Evolutionary conservation across 2,797 vertebrate species (phyloP).

Genomic region (Enteromius fasciolatus): DNA sequence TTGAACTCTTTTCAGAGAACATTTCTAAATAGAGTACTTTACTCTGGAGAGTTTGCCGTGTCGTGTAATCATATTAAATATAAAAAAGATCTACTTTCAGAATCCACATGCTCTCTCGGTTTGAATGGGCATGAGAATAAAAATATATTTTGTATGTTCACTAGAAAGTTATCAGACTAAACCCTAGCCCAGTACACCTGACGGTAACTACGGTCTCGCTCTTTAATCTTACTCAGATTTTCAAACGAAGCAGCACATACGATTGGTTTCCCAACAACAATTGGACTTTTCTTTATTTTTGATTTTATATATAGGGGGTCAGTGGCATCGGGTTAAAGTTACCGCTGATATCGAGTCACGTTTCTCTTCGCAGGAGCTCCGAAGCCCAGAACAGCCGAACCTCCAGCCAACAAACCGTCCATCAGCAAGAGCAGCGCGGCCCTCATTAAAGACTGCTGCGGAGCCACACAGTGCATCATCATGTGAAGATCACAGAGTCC

Average conservation of each 20-base stretch:
- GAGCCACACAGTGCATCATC: slow-evolving; percentile 89
- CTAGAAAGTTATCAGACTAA: too few species aligned
- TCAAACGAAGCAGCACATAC: neutral
- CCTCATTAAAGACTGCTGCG: slow-evolving; percentile 97
- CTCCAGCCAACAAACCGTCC: slow-evolving; percentile 91
- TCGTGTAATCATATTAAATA: too few species aligned
- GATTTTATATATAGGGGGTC: neutral
- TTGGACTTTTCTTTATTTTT: neutral
- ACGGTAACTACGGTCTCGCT: too few species aligned
- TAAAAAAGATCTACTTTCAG: too few species aligned
- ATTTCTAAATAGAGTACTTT: too few species aligned
- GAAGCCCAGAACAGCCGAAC: slow-evolving; percentile 84
- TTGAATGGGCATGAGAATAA: too few species aligned
- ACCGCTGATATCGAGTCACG: neutral
- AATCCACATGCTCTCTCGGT: too few species aligned
- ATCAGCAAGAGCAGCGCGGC: slow-evolving; percentile 90
- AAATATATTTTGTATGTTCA: too few species aligned
- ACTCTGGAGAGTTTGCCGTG: too few species aligned
- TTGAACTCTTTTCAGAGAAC: too few species aligned
- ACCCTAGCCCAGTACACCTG: neutral
- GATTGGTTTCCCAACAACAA: neutral
- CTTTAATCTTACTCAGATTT: too few species aligned
- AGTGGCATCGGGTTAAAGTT: neutral
- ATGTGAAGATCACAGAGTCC: slow-evolving; percentile 79
- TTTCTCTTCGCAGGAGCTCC: slow-evolving; percentile 76